A percentile compares a stretch with the other conserved stretches of the same genome.
phyloP scores from a whole-genome alignment of 30 jellyfish, hydroid and myxozoan genomes.

The Chrysaora quinquecirrha region DNA sequence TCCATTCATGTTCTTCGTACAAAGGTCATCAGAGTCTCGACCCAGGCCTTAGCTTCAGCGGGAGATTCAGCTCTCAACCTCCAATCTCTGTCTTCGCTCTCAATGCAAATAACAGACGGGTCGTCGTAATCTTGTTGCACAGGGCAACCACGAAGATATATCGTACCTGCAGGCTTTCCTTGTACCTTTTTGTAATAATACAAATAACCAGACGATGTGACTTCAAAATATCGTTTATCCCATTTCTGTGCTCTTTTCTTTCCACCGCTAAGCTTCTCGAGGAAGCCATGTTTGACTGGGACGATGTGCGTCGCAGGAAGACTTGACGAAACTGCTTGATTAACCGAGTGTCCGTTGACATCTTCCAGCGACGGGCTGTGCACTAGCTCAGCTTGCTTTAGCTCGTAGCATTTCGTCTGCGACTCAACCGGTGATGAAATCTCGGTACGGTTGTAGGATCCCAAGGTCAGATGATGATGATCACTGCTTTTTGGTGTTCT shows the following conservation, averaged over 20 bases:
- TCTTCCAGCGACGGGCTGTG: constrained; percentile 48
- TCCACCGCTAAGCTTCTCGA: constrained; percentile 91
- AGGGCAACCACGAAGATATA: constrained; percentile 88
- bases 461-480: neutral
- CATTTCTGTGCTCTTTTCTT: constrained; percentile 85
- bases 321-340: constrained; percentile 10
- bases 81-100: constrained; percentile 83
- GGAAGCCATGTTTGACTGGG: constrained; percentile 77
- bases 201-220: constrained; percentile 82
- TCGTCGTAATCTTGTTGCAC: constrained; percentile 68
- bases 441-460: neutral
- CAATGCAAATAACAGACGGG: constrained; percentile 50
- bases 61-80: constrained; percentile 72
- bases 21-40: constrained; percentile 61
- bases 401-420: neutral
- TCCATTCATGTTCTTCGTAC: constrained; percentile 65
- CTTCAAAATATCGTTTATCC: constrained; percentile 90
- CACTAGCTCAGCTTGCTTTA: constrained; percentile 28
- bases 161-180: constrained; percentile 82
- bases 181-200: constrained; percentile 71
- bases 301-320: constrained; percentile 6
- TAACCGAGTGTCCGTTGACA: constrained; percentile 20
- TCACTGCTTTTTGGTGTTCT: neutral
- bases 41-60: constrained; percentile 78
- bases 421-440: neutral